Evolutionary conservation across 2,888 invertebrate species (phyloP).

Genomic region (Eurytoma adleriae): DNA sequence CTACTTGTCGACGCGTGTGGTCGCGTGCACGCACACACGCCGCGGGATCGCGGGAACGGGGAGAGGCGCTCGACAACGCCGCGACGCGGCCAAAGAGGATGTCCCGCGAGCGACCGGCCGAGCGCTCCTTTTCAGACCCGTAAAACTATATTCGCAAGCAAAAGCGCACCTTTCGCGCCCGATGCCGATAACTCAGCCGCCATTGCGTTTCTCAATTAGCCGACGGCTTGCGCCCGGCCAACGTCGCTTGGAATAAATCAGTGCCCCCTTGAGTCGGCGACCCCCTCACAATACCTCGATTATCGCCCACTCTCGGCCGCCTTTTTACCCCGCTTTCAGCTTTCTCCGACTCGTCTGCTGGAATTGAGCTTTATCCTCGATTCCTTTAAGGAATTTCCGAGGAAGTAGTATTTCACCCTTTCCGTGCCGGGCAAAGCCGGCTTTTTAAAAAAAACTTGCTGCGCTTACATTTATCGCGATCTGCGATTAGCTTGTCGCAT

Average conservation of each 20-base stretch:
- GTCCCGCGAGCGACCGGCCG: slow-evolving; percentile 50
- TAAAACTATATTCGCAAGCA: slow-evolving; percentile 66
- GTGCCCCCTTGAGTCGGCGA: slow-evolving; percentile 56
- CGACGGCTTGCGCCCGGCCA: slow-evolving; percentile 65
- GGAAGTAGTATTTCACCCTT: too few species aligned
- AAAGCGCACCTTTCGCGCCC: slow-evolving; percentile 43
- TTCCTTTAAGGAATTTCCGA: not conserved
- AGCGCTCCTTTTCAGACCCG: slow-evolving; percentile 54
- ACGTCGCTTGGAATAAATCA: slow-evolving; percentile 74
- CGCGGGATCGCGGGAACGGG: slow-evolving; percentile 68
- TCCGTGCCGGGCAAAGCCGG: not conserved
- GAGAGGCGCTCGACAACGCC: slow-evolving; percentile 16
- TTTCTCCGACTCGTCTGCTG: not conserved
- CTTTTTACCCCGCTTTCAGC: not conserved
- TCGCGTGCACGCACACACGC: slow-evolving; percentile 63
- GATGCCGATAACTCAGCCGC: slow-evolving; percentile 71
- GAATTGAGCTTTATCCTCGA: not conserved
- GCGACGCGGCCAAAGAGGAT: slow-evolving; percentile 56
- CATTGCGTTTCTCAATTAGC: slow-evolving; percentile 74
- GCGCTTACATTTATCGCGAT: too few species aligned
- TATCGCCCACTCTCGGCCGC: slow-evolving; percentile 9
- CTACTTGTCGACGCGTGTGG: slow-evolving; percentile 76
- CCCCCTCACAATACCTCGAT: slow-evolving; percentile 20
- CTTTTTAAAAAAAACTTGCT: not conserved
- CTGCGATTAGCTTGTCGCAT: too few species aligned